Conservation (phyloP, 1,140 invertebrate genomes). For the Heliconius melpomene region DNA sequence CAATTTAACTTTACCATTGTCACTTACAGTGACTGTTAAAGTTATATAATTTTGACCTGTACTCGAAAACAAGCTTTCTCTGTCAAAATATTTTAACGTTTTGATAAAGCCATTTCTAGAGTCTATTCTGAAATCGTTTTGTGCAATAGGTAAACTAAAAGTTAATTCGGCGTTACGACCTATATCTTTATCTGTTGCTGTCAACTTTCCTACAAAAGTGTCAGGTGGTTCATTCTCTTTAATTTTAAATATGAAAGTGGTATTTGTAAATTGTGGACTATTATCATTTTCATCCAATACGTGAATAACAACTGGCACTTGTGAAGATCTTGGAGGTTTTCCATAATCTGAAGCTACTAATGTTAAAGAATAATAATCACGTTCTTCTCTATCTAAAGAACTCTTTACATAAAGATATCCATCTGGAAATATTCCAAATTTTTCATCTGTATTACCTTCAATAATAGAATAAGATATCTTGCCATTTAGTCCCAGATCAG, state of each 20-base stretch:
- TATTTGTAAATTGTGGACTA: constrained; percentile 92
- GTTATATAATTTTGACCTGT: constrained; percentile 90
- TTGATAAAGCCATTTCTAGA: constrained; percentile 95
- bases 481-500: constrained; percentile 91
- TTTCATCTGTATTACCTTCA: constrained; percentile 90
- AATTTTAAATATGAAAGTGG: constrained; percentile 91
- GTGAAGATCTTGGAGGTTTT: constrained; percentile 87
- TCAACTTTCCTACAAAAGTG: constrained; percentile 94
- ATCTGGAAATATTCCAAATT: constrained; percentile 95
- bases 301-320: constrained; percentile 93
- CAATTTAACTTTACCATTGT: constrained; percentile 91
- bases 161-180: constrained; percentile 95
- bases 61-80: constrained; percentile 89
- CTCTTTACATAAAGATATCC: constrained; percentile 92
- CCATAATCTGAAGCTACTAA: constrained; percentile 92
- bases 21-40: constrained; percentile 92
- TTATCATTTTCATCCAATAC: constrained; percentile 98
- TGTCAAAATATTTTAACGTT: constrained; percentile 91
- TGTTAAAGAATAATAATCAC: constrained; percentile 94
- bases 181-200: constrained; percentile 94
- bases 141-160: constrained; percentile 89
- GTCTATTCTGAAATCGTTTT: constrained; percentile 93
- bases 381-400: constrained; percentile 92
- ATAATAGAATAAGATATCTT: constrained; percentile 90
- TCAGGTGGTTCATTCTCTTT: constrained; percentile 94